Evolutionary conservation across 2,888 invertebrate species (phyloP), one percentile per base, ranked within the genome.

Genomic region (Thalpophila matura): DNA sequence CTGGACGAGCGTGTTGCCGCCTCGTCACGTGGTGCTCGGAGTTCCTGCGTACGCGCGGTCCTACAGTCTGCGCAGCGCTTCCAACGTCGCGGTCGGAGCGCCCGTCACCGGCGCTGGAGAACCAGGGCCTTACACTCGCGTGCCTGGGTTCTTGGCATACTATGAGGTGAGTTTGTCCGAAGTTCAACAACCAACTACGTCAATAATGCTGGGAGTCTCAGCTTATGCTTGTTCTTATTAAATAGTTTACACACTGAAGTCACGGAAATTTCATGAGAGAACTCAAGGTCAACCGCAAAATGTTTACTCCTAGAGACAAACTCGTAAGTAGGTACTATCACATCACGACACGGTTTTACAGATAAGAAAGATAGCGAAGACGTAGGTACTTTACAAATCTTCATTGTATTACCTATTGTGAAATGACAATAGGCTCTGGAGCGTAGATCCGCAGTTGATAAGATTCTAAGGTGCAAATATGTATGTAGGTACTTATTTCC

Each of bases 11-110:
- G 96, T 97, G 18, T 95, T 97, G 2, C 96, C 96, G 1, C 91
- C 96, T 0, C 92, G 92, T 45, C 97, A 97, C 88, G 84, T 98
- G 0, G 95, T 97, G 0, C 93, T 98, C 93, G 97, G 97, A 45
- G 96, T 98, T 89, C 97, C 98, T 0, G 92, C 97, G 26, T 98
- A 98, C 85, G 98, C 97, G 0, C 97, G 97, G 74, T 96, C 97
- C 0, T 98, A 98, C 90, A 96, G 96, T 49, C 86, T 97, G 76
- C 86, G 92, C 10, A 95, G 96, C 73, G 80, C 91, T 0, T 93
- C 96, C 57, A 81, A 90, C 3, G 82, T 88, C 0, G 96, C 95
- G 0, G 86, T 97, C 0, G 96, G 96, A 49, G 95, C 96, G 0
- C 95, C 95, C 20, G 91, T 96, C 0, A 91, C 95, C 22, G 97